These are phyloP conservation scores for Psylliodes chrysocephalus DNA, from an alignment of 2,888 invertebrate genomes.

Conservation along the genomic window DNA sequence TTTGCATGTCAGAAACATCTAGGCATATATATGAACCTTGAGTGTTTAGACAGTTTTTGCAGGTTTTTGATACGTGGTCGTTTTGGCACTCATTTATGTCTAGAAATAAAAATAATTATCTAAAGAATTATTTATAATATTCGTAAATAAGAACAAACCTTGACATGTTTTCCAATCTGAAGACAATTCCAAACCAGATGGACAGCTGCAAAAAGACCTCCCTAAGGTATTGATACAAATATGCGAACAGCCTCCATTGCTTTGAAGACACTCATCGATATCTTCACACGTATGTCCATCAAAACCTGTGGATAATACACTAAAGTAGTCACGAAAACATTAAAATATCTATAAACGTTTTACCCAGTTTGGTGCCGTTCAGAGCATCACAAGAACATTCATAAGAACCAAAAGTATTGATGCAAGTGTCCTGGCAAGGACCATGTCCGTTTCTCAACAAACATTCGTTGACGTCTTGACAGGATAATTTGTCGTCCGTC, in stretches of 20 bases:
- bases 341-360: not conserved
- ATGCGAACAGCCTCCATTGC: conserved; percentile 70
- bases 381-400: conserved; percentile 69
- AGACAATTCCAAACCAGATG: conserved; percentile 58
- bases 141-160: too few species aligned
- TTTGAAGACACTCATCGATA: conserved; percentile 65
- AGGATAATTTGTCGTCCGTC: conserved; percentile 49
- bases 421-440: conserved; percentile 73
- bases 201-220: conserved; percentile 60
- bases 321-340: not conserved
- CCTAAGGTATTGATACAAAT: conserved; percentile 69
- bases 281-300: conserved; percentile 71
- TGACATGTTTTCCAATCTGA: conserved; percentile 59
- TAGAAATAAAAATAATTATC: conserved; percentile 46
- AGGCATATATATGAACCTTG: conserved; percentile 71
- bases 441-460: conserved; percentile 72
- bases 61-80: conserved; percentile 56
- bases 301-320: conserved; percentile 21
- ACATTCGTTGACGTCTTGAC: conserved; percentile 72
- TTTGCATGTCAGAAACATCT: conserved; percentile 44
- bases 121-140: too few species aligned
- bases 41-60: conserved; percentile 71
- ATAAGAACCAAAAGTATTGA: conserved; percentile 70
- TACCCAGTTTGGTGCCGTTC: conserved; percentile 69
- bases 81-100: conserved; percentile 75